These are phyloP conservation scores for Yponomeuta evonymella DNA, from an alignment of 2,888 invertebrate species.

Conservation along the genomic window DNA sequence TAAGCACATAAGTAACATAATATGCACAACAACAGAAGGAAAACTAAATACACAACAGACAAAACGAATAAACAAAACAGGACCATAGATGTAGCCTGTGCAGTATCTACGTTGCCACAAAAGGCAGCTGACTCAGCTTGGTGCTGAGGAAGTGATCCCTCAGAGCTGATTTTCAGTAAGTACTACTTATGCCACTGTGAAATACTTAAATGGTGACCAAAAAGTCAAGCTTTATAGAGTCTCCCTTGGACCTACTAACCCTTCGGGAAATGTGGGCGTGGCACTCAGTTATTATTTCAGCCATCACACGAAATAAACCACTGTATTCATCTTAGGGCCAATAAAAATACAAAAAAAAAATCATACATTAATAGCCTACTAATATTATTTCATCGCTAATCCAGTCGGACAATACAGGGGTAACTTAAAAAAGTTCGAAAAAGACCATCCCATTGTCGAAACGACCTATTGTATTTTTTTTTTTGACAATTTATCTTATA, in stretches of 20 bases:
- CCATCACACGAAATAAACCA: background rate
- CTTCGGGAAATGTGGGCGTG: background rate
- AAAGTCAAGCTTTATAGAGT: no score
- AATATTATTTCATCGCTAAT: background rate
- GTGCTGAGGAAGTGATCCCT: no score
- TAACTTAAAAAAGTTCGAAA: background rate
- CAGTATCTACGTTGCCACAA: no score
- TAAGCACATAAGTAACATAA: no score
- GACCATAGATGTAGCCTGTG: no score
- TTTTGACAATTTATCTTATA: background rate
- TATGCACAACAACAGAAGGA: no score
- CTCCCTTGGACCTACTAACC: background rate
- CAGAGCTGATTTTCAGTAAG: no score
- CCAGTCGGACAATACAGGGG: background rate
- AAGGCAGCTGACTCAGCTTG: no score
- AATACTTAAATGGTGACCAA: no score
- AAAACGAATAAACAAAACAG: no score
- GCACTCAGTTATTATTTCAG: background rate
- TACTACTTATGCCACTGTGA: no score
- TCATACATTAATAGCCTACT: background rate
- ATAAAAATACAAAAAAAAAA: background rate
- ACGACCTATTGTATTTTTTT: background rate
- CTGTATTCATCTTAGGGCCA: background rate
- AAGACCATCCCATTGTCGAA: background rate
- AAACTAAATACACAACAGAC: no score